Percentiles rank a stretch among this genome's conserved stretches.
Evolutionary conservation across 92 coral and sea anemone genomes (phyloP).

Genomic region (Palythoa caribaeorum): DNA sequence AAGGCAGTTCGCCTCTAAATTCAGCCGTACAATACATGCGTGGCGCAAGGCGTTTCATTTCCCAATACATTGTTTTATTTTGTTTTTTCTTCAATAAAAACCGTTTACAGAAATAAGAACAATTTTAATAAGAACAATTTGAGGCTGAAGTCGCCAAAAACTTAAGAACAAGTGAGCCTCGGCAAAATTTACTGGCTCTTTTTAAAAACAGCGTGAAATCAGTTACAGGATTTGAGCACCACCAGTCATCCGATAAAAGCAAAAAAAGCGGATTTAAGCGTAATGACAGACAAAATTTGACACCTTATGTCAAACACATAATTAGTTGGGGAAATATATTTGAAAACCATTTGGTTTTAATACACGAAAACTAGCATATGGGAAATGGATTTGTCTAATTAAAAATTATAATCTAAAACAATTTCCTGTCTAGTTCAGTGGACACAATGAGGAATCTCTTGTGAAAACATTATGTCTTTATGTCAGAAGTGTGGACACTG

Average conservation of each 20-base stretch:
- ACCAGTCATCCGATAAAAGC: background rate
- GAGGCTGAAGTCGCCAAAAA: too few species aligned
- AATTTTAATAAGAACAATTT: too few species aligned
- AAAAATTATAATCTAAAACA: slow-evolving; percentile 13
- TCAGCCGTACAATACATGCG: too few species aligned
- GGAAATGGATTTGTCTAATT: slow-evolving; percentile 5
- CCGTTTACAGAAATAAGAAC: too few species aligned
- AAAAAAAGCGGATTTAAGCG: background rate
- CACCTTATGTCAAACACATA: background rate
- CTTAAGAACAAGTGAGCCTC: too few species aligned
- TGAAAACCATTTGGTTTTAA: background rate
- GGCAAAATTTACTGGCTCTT: too few species aligned
- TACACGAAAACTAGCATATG: slow-evolving; percentile 21
- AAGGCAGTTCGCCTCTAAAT: too few species aligned
- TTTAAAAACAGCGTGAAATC: too few species aligned
- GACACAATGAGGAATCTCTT: background rate
- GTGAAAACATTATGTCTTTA: background rate
- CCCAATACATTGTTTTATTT: too few species aligned
- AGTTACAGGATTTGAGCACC: background rate
- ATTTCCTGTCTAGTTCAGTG: background rate
- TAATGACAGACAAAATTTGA: background rate
- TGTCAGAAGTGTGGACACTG: background rate
- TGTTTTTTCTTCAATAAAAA: too few species aligned
- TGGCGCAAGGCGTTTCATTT: too few species aligned
- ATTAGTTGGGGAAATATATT: background rate